Evolutionary conservation across 2,797 vertebrate genomes (phyloP).

Genomic region (Octomys mimax): DNA sequence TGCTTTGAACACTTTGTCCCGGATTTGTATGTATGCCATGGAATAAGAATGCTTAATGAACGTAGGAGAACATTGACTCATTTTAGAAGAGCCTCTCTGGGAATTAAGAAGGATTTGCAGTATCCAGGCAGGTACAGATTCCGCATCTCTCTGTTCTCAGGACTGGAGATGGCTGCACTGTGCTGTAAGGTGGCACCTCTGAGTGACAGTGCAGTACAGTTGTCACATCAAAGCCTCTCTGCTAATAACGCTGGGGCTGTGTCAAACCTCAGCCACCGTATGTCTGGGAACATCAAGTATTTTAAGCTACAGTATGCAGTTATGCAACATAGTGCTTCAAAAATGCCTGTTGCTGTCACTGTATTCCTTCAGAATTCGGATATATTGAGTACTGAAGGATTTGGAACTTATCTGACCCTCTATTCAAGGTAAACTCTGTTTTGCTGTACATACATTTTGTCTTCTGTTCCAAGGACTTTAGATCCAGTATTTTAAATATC

Average conservation of each 20-base stretch:
- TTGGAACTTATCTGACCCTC: not conserved
- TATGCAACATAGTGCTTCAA: not conserved
- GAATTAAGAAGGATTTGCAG: not conserved
- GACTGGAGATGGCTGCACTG: not conserved
- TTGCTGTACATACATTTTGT: not conserved
- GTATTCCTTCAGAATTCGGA: not conserved
- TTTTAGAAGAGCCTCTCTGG: fast-evolving
- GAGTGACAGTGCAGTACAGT: not conserved
- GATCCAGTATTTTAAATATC: constrained; percentile 6
- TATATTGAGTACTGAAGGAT: not conserved
- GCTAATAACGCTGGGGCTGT: fast-evolving
- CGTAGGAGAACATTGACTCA: not conserved
- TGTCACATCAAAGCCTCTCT: not conserved
- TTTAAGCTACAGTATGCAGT: not conserved
- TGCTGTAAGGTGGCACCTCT: not conserved
- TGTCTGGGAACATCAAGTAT: not conserved
- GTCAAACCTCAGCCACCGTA: not conserved
- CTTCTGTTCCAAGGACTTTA: not conserved
- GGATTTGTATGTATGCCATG: not conserved
- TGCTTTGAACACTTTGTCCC: not conserved
- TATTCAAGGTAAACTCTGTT: not conserved
- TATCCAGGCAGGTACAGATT: not conserved
- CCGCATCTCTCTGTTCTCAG: not conserved
- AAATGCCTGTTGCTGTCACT: not conserved
- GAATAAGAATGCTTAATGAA: not conserved